Conservation (phyloP, 2,113 vertebrate species). For the Bucco capensis region DNA sequence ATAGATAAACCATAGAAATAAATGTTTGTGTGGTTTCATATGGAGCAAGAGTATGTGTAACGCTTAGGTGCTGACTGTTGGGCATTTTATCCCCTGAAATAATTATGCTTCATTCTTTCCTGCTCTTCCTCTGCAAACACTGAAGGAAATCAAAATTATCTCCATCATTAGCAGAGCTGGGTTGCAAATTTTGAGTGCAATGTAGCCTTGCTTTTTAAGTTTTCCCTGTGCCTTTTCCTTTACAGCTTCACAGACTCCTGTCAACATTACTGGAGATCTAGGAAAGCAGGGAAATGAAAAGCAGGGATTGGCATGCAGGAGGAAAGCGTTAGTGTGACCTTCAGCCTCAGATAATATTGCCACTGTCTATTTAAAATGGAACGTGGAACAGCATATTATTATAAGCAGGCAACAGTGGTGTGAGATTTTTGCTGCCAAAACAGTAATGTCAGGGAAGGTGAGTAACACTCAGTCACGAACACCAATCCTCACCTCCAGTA, state of each 20-base stretch:
- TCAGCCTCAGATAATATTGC: not conserved
- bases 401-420: not conserved
- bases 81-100: not conserved
- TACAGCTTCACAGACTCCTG: not conserved
- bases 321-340: not conserved
- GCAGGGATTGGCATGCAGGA: not conserved
- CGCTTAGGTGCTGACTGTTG: not conserved
- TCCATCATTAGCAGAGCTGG: not conserved
- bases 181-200: not conserved
- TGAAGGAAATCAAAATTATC: not conserved
- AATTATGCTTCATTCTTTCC: not conserved
- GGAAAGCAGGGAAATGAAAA: not conserved
- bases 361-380: no score
- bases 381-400: not conserved
- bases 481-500: not conserved
- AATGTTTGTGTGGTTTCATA: not conserved
- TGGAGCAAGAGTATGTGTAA: not conserved
- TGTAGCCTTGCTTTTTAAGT: not conserved
- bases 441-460: not conserved
- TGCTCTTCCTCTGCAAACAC: not conserved
- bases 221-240: not conserved
- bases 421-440: not conserved
- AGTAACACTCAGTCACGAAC: not conserved
- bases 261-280: not conserved
- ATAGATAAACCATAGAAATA: not conserved